Evolutionary conservation across 2,797 vertebrate species (phyloP).

Genomic region (Notolepis coatsorum): DNA sequence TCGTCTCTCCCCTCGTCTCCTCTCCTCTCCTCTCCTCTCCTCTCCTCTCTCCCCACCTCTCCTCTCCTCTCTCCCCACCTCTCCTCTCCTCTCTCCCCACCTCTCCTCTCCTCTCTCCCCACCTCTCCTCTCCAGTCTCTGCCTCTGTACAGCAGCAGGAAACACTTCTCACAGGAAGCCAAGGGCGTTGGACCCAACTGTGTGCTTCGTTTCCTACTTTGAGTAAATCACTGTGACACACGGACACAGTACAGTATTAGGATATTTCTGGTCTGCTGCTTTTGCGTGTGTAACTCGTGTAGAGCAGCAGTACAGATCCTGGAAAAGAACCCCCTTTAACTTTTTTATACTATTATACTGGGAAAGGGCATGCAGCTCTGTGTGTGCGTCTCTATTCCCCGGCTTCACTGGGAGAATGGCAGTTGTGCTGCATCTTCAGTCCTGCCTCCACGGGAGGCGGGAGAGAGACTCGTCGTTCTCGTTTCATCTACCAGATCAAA

Average conservation of each 20-base stretch:
- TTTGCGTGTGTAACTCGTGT: not conserved
- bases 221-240: slow-evolving; percentile 36
- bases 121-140: slow-evolving; percentile 48
- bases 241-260: not conserved
- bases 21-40: slow-evolving; percentile 25
- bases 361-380: no score
- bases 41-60: slow-evolving; percentile 35
- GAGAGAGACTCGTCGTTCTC: slow-evolving; percentile 13
- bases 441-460: slow-evolving; percentile 1
- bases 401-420: not conserved
- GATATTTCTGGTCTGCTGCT: not conserved
- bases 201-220: slow-evolving; percentile 61
- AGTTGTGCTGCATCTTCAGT: not conserved
- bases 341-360: no score
- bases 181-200: slow-evolving; percentile 67
- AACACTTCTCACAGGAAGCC: slow-evolving; percentile 65
- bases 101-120: slow-evolving; percentile 21
- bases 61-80: slow-evolving; percentile 29
- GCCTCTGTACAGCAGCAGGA: slow-evolving; percentile 69
- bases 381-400: not conserved
- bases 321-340: no score
- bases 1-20: slow-evolving; percentile 15
- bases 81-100: slow-evolving; percentile 18
- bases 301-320: not conserved
- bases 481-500: slow-evolving; percentile 50